Evolutionary conservation across 1,140 invertebrate genomes (phyloP).

Genomic region (Heliconius congener): DNA sequence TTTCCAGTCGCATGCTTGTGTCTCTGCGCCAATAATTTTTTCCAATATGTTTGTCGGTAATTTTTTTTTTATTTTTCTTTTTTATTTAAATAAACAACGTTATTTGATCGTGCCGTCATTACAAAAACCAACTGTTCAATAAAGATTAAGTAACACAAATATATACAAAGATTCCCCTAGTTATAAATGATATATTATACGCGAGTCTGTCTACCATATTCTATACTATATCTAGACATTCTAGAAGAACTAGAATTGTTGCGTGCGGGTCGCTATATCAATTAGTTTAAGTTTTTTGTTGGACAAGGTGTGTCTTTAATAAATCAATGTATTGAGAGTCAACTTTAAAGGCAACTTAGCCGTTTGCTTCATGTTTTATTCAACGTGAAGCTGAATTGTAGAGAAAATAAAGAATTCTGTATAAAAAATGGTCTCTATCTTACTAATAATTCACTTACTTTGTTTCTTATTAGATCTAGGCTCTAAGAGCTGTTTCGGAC

Average conservation of each 20-base stretch:
- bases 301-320: constrained; percentile 19
- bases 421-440: background rate
- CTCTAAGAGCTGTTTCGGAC: background rate
- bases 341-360: background rate
- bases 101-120: too few species aligned
- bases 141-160: background rate
- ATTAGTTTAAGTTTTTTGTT: constrained; percentile 20
- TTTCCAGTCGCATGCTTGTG: too few species aligned
- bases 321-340: constrained; percentile 12
- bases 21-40: too few species aligned
- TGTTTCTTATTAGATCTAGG: background rate
- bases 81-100: too few species aligned
- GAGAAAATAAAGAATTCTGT: background rate
- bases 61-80: too few species aligned
- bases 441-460: background rate
- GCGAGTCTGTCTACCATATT: background rate
- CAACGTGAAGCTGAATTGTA: background rate
- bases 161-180: background rate
- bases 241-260: background rate
- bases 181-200: constrained; percentile 1
- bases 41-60: too few species aligned
- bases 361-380: constrained; percentile 16
- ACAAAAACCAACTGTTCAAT: too few species aligned
- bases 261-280: constrained; percentile 18
- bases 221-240: background rate